phyloP scores from a whole-genome alignment of 2,113 vertebrate genomes.

The Zapornia atra region DNA sequence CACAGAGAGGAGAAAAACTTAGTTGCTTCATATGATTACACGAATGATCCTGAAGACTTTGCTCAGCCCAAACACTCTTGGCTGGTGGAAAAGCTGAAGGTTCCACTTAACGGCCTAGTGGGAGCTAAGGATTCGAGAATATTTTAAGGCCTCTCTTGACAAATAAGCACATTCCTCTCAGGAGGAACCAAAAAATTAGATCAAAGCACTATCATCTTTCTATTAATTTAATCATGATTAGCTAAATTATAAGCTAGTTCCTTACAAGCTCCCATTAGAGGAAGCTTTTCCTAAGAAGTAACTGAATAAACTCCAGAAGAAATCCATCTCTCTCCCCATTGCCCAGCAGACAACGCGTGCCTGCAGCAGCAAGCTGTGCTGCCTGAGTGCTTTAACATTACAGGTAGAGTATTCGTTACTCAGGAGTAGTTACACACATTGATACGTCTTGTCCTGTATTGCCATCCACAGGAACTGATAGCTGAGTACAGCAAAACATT shows the following conservation, averaged over 20 bases:
- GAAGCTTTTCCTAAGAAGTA: not conserved
- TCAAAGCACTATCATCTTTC: not conserved
- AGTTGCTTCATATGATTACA: not conserved
- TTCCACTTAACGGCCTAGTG: not conserved
- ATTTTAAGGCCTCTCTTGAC: not conserved
- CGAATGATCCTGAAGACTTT: not conserved
- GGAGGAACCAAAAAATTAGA: not conserved
- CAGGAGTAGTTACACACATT: not conserved
- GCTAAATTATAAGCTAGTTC: not conserved
- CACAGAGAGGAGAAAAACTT: not conserved
- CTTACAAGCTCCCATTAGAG: not conserved
- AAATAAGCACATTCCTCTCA: not conserved
- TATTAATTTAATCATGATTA: not conserved
- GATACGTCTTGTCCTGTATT: not conserved
- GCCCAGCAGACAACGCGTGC: not conserved
- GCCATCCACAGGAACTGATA: not conserved
- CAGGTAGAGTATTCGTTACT: not conserved
- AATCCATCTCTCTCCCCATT: not conserved
- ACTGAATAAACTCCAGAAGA: not conserved
- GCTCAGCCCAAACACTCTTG: not conserved
- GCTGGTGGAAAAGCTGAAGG: not conserved
- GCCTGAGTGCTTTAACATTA: not conserved
- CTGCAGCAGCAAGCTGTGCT: accelerated
- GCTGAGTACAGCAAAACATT: not conserved
- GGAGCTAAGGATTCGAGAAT: not conserved